Conservation (phyloP, 1,140 invertebrate species). For the Chironomus tepperi region DNA sequence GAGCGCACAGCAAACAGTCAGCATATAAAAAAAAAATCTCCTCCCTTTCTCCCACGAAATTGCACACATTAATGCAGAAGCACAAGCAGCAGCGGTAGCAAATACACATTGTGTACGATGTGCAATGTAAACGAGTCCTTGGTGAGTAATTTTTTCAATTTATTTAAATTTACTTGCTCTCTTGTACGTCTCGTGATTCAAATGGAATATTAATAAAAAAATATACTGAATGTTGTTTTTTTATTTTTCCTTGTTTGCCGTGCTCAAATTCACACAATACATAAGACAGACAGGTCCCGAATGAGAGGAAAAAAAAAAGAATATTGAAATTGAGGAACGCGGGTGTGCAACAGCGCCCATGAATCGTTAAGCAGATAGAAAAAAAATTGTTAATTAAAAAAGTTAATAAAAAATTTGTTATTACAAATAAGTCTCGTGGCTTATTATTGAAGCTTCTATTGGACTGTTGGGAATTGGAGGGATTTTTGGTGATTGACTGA, state of each 20-base stretch:
- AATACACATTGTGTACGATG: neutral
- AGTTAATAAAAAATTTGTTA: too few species aligned
- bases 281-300: too few species aligned
- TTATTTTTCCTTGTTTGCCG: neutral
- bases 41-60: neutral
- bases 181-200: neutral
- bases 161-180: conserved; percentile 19
- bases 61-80: conserved; percentile 5
- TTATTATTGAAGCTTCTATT: too few species aligned
- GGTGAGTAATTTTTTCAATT: conserved; percentile 23
- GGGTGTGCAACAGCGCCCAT: too few species aligned
- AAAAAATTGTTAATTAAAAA: too few species aligned
- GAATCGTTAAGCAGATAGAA: too few species aligned
- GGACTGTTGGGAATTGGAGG: too few species aligned
- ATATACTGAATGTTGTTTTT: neutral
- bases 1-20: neutral
- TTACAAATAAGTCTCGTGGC: too few species aligned
- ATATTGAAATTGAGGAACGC: too few species aligned
- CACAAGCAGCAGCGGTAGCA: neutral
- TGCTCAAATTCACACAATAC: too few species aligned
- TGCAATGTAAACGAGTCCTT: conserved; percentile 17
- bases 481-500: too few species aligned
- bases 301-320: too few species aligned
- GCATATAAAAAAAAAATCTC: neutral
- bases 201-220: conserved; percentile 1